Percentiles rank a stretch among this genome's conserved stretches.
phyloP scores from a whole-genome alignment of 2,113 vertebrate species.

The Scatophagus argus region DNA sequence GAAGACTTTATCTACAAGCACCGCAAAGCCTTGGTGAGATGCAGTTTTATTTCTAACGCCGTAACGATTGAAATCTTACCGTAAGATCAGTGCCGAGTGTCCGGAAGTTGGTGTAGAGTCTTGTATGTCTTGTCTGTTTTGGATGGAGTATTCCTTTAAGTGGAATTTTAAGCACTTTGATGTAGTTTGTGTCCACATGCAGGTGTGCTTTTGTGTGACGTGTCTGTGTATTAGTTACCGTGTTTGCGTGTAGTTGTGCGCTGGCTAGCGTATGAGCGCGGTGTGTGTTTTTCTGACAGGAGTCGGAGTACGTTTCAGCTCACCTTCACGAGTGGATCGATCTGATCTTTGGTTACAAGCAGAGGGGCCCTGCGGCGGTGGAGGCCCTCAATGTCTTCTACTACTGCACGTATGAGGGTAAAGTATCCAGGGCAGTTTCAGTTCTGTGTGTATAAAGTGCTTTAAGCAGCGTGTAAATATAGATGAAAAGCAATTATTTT shows the following conservation, averaged over 20 bases:
- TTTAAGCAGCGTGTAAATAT: background rate
- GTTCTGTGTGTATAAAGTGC: background rate
- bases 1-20: constrained; percentile 99
- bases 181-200: too few relatives aligned
- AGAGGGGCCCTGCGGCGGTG: constrained; percentile 92
- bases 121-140: background rate
- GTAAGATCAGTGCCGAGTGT: background rate
- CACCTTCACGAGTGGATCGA: constrained; percentile 99
- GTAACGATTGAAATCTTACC: background rate
- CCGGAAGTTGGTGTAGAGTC: background rate
- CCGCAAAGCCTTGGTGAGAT: constrained; percentile 95
- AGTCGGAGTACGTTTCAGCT: constrained; percentile 94
- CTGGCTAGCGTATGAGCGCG: background rate
- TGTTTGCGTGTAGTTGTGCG: background rate
- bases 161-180: too few relatives aligned
- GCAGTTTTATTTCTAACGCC: background rate
- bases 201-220: background rate
- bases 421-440: background rate
- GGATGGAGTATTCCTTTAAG: background rate
- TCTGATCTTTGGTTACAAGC: constrained; percentile 98
- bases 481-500: background rate
- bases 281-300: constrained; percentile 79
- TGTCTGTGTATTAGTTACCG: background rate
- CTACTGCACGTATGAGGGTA: constrained; percentile 92
- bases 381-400: constrained; percentile 98